Conservation (phyloP, 2,888 invertebrate genomes). For the Drosophila fungiperda region DNA sequence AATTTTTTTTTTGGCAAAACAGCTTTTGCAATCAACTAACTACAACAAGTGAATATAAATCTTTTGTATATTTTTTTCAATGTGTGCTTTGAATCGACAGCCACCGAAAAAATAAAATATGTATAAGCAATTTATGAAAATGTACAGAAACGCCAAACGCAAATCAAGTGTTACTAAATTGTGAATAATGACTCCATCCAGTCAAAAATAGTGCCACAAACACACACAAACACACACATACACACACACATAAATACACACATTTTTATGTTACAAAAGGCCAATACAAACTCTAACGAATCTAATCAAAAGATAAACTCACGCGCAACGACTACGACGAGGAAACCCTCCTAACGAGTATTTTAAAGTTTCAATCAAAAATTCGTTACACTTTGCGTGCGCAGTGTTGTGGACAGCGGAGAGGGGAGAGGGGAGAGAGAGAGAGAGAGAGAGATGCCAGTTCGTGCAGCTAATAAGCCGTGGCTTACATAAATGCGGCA, state of each 20-base stretch:
- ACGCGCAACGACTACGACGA: slow-evolving; percentile 60
- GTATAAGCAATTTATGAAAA: slow-evolving; percentile 68
- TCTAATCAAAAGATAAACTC: slow-evolving; percentile 81
- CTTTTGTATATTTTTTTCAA: slow-evolving; percentile 2
- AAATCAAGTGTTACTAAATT: slow-evolving; percentile 81
- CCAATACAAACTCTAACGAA: slow-evolving; percentile 77
- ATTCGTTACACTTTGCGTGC: slow-evolving; percentile 77
- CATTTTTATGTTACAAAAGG: slow-evolving; percentile 66
- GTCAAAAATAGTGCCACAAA: slow-evolving; percentile 20
- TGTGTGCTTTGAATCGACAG: slow-evolving; percentile 17
- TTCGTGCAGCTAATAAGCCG: slow-evolving; percentile 79
- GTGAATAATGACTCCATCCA: slow-evolving; percentile 77
- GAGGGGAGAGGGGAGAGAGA: neutral
- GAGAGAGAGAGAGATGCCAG: slow-evolving; percentile 43
- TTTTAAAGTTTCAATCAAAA: slow-evolving; percentile 80
- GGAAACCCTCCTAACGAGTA: slow-evolving; percentile 76
- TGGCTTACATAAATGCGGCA: slow-evolving; percentile 79
- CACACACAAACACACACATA: slow-evolving; percentile 20
- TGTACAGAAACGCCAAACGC: slow-evolving; percentile 71
- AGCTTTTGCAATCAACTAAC: slow-evolving; percentile 27
- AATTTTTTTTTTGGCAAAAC: slow-evolving; percentile 19
- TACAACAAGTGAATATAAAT: slow-evolving; percentile 8
- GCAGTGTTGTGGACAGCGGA: neutral
- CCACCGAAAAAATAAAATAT: slow-evolving; percentile 13
- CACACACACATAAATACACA: slow-evolving; percentile 18